Evolutionary conservation across 2,888 invertebrate species (phyloP).

Genomic region (Cosmorhoe ocellata): DNA sequence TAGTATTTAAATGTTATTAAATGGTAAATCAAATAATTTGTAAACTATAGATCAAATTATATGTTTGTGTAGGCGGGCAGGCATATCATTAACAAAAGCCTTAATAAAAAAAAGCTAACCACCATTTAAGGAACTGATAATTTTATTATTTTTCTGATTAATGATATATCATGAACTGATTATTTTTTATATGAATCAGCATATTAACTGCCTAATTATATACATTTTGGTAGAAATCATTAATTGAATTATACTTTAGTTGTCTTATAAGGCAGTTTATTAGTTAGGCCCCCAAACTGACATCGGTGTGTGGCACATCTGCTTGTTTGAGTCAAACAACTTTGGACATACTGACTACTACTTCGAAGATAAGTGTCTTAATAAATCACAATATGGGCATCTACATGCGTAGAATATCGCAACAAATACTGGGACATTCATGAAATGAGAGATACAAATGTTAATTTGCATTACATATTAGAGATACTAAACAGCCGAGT

Average conservation of each 20-base stretch:
- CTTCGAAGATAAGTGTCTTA: neutral
- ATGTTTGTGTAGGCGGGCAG: no score
- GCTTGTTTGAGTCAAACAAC: neutral
- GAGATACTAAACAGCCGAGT: no score
- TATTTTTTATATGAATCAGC: constrained; percentile 18
- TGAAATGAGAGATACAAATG: no score
- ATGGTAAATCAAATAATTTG: neutral
- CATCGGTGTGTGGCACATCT: neutral
- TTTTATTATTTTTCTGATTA: constrained; percentile 24
- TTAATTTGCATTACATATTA: no score
- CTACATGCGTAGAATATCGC: no score
- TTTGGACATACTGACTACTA: neutral
- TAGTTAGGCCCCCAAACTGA: neutral
- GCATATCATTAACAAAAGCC: neutral
- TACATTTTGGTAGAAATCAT: constrained; percentile 14
- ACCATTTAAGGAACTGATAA: constrained; percentile 16
- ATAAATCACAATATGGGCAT: no score
- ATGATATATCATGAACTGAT: constrained; percentile 13
- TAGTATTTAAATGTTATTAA: no score
- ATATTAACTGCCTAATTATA: constrained; percentile 27
- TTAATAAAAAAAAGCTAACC: constrained; percentile 9
- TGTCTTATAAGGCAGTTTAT: constrained; percentile 8
- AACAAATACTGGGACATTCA: no score
- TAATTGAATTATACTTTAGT: constrained; percentile 24
- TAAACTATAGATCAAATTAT: neutral